Evolutionary conservation across 1,140 invertebrate species (phyloP).

Genomic region (Bombus huntii): DNA sequence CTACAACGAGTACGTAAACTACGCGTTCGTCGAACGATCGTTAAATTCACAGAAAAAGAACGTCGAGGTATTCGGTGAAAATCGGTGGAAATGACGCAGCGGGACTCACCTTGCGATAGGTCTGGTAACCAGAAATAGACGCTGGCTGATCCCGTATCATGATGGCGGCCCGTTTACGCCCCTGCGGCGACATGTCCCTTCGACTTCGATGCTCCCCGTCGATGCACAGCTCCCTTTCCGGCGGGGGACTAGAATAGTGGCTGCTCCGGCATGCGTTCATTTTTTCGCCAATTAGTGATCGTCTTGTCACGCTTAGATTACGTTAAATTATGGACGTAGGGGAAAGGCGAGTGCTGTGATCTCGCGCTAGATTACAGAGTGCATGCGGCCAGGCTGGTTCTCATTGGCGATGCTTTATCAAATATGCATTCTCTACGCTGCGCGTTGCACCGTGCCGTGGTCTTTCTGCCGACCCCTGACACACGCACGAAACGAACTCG

Average conservation of each 20-base stretch:
- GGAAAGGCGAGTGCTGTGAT: slow-evolving; percentile 68
- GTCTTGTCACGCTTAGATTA: slow-evolving; percentile 55
- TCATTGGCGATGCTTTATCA: slow-evolving; percentile 45
- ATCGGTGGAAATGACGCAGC: background rate
- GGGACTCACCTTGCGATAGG: slow-evolving; percentile 79
- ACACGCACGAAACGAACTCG: slow-evolving; percentile 4
- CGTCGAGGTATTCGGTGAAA: background rate
- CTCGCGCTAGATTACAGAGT: slow-evolving; percentile 64
- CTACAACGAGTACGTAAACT: background rate
- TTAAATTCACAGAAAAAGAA: background rate
- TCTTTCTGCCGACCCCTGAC: background rate
- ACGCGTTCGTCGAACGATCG: background rate
- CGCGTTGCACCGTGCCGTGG: slow-evolving; percentile 31
- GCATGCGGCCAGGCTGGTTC: slow-evolving; percentile 66
- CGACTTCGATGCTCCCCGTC: slow-evolving; percentile 84
- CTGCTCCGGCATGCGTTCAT: slow-evolving; percentile 77
- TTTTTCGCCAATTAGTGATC: slow-evolving; percentile 70
- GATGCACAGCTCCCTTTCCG: slow-evolving; percentile 84
- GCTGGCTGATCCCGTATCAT: slow-evolving; percentile 84
- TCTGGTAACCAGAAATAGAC: slow-evolving; percentile 79
- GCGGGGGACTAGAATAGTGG: slow-evolving; percentile 85
- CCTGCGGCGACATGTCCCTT: slow-evolving; percentile 90
- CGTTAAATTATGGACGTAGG: slow-evolving; percentile 28
- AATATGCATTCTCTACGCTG: slow-evolving; percentile 48
- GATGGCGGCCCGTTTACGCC: slow-evolving; percentile 87